These are phyloP conservation scores for Lepidochrysops patricia DNA, from an alignment of 2,888 invertebrate species.

Conservation along the genomic window DNA sequence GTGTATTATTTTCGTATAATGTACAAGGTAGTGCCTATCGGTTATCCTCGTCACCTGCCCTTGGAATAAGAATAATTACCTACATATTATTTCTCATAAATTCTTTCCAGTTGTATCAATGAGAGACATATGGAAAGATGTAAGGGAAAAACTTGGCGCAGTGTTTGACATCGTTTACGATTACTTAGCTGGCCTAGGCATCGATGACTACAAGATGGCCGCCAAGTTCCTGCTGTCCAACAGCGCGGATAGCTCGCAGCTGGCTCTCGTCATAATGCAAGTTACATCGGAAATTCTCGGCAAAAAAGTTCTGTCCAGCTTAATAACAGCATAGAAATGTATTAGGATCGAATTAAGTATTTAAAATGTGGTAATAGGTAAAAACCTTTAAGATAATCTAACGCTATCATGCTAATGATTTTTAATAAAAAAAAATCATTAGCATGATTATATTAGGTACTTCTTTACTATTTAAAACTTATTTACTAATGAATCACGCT, in stretches of 20 bases:
- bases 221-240: constrained; percentile 39
- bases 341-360: too few relatives aligned
- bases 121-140: constrained; percentile 55
- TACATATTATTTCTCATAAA: background rate
- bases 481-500: too few relatives aligned
- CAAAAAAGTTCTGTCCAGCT: constrained; percentile 49
- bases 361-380: too few relatives aligned
- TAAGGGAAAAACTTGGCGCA: constrained; percentile 44
- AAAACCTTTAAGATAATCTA: too few relatives aligned
- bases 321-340: constrained; percentile 31
- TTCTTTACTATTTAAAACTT: too few relatives aligned
- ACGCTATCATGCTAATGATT: too few relatives aligned
- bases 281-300: constrained; percentile 45
- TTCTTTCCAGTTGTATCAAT: constrained; percentile 49
- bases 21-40: too few relatives aligned
- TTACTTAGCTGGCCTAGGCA: constrained; percentile 51
- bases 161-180: constrained; percentile 59
- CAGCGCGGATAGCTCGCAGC: constrained; percentile 32
- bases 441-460: too few relatives aligned
- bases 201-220: constrained; percentile 50
- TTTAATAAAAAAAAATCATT: too few relatives aligned
- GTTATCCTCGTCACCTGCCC: too few relatives aligned
- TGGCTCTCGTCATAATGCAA: constrained; percentile 48
- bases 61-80: too few relatives aligned
- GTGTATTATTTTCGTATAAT: too few relatives aligned